phyloP scores from a whole-genome alignment of 2,888 invertebrate species.

The Epinotia ramella region DNA sequence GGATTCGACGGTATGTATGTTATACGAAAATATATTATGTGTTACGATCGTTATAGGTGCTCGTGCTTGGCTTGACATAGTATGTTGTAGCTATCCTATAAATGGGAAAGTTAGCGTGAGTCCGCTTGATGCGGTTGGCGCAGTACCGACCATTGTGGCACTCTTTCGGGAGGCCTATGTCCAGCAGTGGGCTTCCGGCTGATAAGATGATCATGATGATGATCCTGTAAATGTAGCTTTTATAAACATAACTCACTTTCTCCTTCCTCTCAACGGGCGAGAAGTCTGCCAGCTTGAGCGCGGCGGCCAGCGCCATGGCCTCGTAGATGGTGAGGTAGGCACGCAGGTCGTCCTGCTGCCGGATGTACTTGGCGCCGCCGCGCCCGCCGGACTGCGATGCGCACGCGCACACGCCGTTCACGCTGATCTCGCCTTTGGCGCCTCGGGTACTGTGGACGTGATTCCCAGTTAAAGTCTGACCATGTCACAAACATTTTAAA shows the following conservation, averaged over 20 bases:
- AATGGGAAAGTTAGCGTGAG: background rate
- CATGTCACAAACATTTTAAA: too few species aligned
- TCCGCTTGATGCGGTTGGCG: too few species aligned
- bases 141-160: too few species aligned
- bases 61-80: too few species aligned
- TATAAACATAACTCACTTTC: slow-evolving; percentile 84
- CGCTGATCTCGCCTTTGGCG: slow-evolving; percentile 89
- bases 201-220: too few species aligned
- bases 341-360: slow-evolving; percentile 92
- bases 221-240: background rate
- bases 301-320: slow-evolving; percentile 93
- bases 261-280: slow-evolving; percentile 88
- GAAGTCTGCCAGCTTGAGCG: slow-evolving; percentile 91
- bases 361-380: slow-evolving; percentile 92
- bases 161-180: too few species aligned
- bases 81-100: background rate
- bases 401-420: slow-evolving; percentile 87
- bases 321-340: slow-evolving; percentile 91
- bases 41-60: too few species aligned
- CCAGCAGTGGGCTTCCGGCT: too few species aligned
- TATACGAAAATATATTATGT: too few species aligned
- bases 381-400: slow-evolving; percentile 89
- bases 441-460: slow-evolving; percentile 85
- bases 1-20: too few species aligned
- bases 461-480: too few species aligned